Evolutionary conservation across 2,888 invertebrate species (phyloP).

Genomic region (Eupithecia insigniata): DNA sequence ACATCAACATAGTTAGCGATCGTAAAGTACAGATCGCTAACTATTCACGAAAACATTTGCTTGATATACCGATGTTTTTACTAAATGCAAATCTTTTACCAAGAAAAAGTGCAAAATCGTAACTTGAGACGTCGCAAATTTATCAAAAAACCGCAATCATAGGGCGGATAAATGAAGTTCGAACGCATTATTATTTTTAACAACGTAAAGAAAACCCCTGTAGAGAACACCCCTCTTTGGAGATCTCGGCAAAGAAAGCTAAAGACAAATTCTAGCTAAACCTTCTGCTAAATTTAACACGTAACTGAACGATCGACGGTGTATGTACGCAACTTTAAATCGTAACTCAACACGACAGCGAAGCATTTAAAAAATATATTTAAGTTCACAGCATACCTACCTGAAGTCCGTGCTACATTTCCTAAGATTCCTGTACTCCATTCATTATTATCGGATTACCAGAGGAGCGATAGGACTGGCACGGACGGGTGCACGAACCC

Average conservation of each 20-base stretch:
- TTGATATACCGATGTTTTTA: too few species aligned
- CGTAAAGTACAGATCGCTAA: too few species aligned
- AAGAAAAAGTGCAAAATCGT: too few species aligned
- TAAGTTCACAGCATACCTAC: constrained; percentile 3
- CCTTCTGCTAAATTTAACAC: neutral
- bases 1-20: too few species aligned
- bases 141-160: too few species aligned
- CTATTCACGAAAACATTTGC: too few species aligned
- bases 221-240: too few species aligned
- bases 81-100: too few species aligned
- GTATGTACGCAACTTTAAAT: constrained; percentile 2
- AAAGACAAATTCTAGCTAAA: neutral
- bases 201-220: too few species aligned
- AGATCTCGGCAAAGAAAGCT: neutral
- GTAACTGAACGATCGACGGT: constrained; percentile 1
- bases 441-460: constrained; percentile 51
- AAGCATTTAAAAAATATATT: neutral
- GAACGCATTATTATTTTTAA: too few species aligned
- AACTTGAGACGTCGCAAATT: too few species aligned
- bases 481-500: constrained; percentile 47
- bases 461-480: constrained; percentile 43
- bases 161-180: too few species aligned
- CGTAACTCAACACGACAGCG: neutral
- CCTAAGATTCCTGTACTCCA: constrained; percentile 39
- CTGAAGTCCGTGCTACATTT: constrained; percentile 31